Evolutionary conservation across 2,888 invertebrate genomes (phyloP).

Genomic region (Epicampocera succincta): DNA sequence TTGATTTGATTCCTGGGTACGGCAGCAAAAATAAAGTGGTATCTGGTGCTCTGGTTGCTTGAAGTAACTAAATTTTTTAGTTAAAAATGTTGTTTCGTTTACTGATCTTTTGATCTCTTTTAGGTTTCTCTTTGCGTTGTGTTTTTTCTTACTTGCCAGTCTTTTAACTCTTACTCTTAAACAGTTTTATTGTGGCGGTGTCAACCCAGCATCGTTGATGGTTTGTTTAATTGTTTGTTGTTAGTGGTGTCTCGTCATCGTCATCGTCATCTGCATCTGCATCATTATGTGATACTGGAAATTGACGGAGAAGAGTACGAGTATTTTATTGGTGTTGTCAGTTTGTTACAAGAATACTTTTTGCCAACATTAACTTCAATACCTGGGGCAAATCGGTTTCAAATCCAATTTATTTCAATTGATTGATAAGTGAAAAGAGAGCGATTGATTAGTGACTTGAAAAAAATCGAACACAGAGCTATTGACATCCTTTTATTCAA

Average conservation of each 20-base stretch:
- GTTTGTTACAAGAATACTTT: constrained; percentile 60
- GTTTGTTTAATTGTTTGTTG: constrained; percentile 57
- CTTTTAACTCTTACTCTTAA: constrained; percentile 34
- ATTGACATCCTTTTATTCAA: background rate
- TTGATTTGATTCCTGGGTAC: constrained; percentile 66
- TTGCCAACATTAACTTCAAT: constrained; percentile 35
- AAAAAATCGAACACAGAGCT: background rate
- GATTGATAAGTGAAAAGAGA: constrained; percentile 70
- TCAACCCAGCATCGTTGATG: constrained; percentile 53
- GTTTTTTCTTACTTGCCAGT: background rate
- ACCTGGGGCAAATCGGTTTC: constrained; percentile 17
- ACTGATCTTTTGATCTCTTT: constrained; percentile 63
- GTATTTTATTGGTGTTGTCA: constrained; percentile 70
- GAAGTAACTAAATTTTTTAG: constrained; percentile 28
- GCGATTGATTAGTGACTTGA: constrained; percentile 62
- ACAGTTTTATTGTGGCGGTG: constrained; percentile 39
- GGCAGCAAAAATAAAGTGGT: constrained; percentile 39
- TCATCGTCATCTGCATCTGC: constrained; percentile 34
- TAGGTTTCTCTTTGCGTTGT: constrained; percentile 12
- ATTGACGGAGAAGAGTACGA: constrained; percentile 41
- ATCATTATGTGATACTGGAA: constrained; percentile 29
- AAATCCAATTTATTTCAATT: constrained; percentile 48
- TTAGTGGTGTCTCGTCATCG: constrained; percentile 59
- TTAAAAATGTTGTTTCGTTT: constrained; percentile 37
- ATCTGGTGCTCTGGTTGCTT: constrained; percentile 13